These are phyloP conservation scores for Tetheella fluctuosa DNA, from an alignment of 2,888 invertebrate species.

Conservation along the genomic window DNA sequence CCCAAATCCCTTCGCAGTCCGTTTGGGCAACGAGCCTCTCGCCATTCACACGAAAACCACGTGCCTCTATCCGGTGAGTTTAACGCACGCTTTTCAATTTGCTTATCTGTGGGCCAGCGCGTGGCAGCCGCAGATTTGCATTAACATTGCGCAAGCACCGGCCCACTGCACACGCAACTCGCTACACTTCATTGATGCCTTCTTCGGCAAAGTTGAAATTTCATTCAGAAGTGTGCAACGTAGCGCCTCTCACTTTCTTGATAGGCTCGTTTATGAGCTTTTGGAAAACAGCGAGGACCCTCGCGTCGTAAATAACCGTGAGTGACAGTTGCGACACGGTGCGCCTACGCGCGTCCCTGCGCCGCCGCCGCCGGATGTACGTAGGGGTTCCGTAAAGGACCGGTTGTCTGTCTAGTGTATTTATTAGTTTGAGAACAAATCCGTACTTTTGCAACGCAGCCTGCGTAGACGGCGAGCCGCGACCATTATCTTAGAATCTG, in stretches of 20 bases:
- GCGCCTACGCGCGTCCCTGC: constrained; percentile 62
- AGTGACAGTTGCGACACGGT: constrained; percentile 71
- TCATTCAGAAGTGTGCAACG: constrained; percentile 58
- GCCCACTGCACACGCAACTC: constrained; percentile 42
- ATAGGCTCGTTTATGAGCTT: constrained; percentile 40
- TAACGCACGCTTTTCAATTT: constrained; percentile 32
- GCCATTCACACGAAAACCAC: constrained; percentile 84
- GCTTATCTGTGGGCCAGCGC: constrained; percentile 57
- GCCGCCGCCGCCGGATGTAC: constrained; percentile 73
- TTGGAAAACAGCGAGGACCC: constrained; percentile 57
- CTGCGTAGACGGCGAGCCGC: constrained; percentile 77
- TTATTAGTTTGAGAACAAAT: constrained; percentile 41
- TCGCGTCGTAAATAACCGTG: constrained; percentile 65
- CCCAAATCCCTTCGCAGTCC: constrained; percentile 92
- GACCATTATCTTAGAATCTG: constrained; percentile 72
- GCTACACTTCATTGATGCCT: constrained; percentile 63
- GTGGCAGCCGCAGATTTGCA: constrained; percentile 53
- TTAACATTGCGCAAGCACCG: constrained; percentile 58
- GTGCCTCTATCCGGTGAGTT: constrained; percentile 88
- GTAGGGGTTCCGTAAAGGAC: constrained; percentile 78
- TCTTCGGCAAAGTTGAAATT: constrained; percentile 54
- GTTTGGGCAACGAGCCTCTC: constrained; percentile 84
- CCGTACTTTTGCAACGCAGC: constrained; percentile 71
- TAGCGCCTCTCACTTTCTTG: constrained; percentile 57
- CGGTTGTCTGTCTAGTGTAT: constrained; percentile 66